These are phyloP conservation scores for Nematostella vectensis DNA, from an alignment of 92 coral and sea anemone species.

Conservation along the genomic window DNA sequence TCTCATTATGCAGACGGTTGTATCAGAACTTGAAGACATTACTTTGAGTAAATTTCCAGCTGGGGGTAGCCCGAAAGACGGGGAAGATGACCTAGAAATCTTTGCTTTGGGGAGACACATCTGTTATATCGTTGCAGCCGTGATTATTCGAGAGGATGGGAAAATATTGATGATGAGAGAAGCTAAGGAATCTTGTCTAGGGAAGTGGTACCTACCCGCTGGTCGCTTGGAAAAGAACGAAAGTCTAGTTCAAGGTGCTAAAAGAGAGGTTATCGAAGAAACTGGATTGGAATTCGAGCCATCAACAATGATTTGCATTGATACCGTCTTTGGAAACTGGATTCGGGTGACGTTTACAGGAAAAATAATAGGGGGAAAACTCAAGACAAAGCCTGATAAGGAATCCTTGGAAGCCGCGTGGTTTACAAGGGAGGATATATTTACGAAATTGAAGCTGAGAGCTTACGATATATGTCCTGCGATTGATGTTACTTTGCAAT, in stretches of 20 bases:
- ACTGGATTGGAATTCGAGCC: constrained; percentile 59
- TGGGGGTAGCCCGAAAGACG: too few species aligned
- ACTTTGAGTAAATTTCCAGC: too few species aligned
- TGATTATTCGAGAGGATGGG: constrained; percentile 50
- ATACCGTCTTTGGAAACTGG: constrained; percentile 34
- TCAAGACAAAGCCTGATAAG: constrained; percentile 35
- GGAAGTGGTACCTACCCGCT: constrained; percentile 71
- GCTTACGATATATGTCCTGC: constrained; percentile 42
- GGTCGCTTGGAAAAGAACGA: constrained; percentile 53
- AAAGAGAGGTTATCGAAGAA: constrained; percentile 62
- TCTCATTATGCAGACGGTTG: too few species aligned
- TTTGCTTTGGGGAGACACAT: constrained; percentile 27
- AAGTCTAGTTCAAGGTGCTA: constrained; percentile 46
- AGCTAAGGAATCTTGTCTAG: constrained; percentile 66
- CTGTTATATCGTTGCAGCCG: constrained; percentile 53
- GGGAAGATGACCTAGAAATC: neutral
- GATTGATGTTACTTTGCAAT: constrained; percentile 31
- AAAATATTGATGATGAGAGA: constrained; percentile 62
- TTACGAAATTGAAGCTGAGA: constrained; percentile 19
- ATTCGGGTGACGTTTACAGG: constrained; percentile 67
- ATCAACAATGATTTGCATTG: constrained; percentile 35
- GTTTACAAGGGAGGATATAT: constrained; percentile 30
- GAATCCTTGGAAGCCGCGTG: constrained; percentile 79
- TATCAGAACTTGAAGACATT: too few species aligned
- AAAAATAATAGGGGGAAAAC: constrained; percentile 45